Conservation (phyloP, 1,140 invertebrate species). For the Caenorhabditis tropicalis region DNA sequence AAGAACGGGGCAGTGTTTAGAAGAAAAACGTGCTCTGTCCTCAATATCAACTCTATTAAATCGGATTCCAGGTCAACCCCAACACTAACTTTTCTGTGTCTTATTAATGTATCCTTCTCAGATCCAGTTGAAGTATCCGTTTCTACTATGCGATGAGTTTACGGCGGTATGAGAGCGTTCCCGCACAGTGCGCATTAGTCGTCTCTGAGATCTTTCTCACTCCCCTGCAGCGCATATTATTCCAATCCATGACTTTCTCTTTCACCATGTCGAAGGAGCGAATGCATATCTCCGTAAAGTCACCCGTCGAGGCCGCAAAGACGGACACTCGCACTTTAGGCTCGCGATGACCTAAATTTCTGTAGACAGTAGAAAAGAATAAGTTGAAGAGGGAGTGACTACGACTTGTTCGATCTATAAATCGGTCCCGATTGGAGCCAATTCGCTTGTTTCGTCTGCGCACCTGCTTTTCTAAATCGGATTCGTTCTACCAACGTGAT, state of each 20-base stretch:
- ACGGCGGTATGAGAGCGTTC: conserved; percentile 18
- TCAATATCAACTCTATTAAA: no score
- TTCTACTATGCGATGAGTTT: neutral
- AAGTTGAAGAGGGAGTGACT: neutral
- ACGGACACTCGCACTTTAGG: conserved; percentile 29
- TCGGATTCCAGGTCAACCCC: no score
- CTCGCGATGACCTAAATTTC: conserved; percentile 34
- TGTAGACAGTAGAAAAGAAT: neutral
- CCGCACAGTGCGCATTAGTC: conserved; percentile 38
- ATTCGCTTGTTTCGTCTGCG: neutral
- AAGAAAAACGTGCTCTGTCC: no score
- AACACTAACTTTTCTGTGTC: no score
- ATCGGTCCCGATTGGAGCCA: conserved; percentile 27
- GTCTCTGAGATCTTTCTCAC: conserved; percentile 28
- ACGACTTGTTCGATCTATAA: conserved; percentile 9
- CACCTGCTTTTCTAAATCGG: neutral
- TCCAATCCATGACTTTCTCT: conserved; percentile 40
- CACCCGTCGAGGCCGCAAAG: conserved; percentile 35
- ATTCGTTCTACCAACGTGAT: conserved; percentile 39
- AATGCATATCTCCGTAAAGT: conserved; percentile 45
- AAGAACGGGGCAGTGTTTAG: no score
- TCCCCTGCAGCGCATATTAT: conserved; percentile 25
- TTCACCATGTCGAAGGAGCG: conserved; percentile 2
- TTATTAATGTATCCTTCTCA: neutral
- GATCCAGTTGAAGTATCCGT: conserved; percentile 15